Evolutionary conservation across 2,888 invertebrate genomes (phyloP), one percentile per base, ranked within the genome.

Genomic region (Apamea sordens): DNA sequence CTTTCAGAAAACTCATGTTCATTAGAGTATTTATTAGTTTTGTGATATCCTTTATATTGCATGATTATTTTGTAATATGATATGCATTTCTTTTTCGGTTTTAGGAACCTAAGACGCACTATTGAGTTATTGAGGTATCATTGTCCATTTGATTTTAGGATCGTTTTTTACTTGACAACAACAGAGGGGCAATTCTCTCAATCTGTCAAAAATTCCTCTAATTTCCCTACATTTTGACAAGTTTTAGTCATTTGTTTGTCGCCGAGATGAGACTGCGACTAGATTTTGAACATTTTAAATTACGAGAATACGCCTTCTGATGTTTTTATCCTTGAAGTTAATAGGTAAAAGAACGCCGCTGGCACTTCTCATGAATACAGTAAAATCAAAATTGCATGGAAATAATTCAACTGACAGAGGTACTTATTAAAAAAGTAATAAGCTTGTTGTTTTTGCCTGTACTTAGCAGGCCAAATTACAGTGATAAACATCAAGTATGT

Each of bases 401-500:
- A 32, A 18, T 44, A 21, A 47, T 13, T 47, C 8, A 63, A 41
- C 24, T 24, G 24, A 18, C 10, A 11, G 5, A 13, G 18, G 18
- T n/a, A 50, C 7, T 32, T 32, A 13, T 56, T 10, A 15, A 36
- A 63, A 44, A 82, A 56, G 47, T 13, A 5, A 47, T 15, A 41
- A 50, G 28, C 24, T 44, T 24, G 7, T 73, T 77, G 82, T 21
- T n/a, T 53, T 15, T 61, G 70, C 24, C 24, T 67, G 79, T 88
- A 86, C 76, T 8, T 41, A 53, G 71, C 72, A 44, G 24, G 15
- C 44, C 64, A n/a, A 70, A 82, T 61, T 72, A 79, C 50, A 69
- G 28, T 73, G 86, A 86, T 86, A 83, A 84, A 73, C 64, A 80
- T 88, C 78, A 50, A 73, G 50, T 78, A 63, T 65, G 59, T 80